These are phyloP conservation scores for Lordiphosa fenestrarum DNA, from an alignment of 2,888 invertebrate species.

Conservation along the genomic window DNA sequence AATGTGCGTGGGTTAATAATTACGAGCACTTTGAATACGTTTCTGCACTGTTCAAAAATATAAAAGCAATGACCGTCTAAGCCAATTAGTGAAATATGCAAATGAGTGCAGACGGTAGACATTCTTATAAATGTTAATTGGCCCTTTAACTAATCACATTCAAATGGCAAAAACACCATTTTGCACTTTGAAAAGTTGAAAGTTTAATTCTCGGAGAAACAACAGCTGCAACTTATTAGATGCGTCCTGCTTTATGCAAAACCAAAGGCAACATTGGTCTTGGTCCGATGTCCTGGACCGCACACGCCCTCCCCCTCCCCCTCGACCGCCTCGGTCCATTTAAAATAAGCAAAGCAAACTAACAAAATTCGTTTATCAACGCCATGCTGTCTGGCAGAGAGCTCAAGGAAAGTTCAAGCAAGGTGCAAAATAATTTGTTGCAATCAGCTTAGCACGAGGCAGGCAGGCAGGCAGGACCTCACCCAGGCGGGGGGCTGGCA, in stretches of 20 bases:
- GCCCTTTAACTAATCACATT: constrained; percentile 62
- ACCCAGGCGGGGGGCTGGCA: constrained; percentile 32
- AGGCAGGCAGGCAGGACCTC: constrained; percentile 9
- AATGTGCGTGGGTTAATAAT: constrained; percentile 50
- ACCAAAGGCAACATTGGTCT: constrained; percentile 60
- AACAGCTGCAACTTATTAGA: constrained; percentile 69
- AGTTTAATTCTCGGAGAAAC: constrained; percentile 28
- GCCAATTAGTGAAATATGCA: constrained; percentile 64
- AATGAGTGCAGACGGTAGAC: constrained; percentile 51
- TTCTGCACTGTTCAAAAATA: constrained; percentile 27
- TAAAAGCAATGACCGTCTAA: constrained; percentile 57
- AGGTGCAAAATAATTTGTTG: constrained; percentile 75
- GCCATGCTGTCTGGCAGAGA: constrained; percentile 50
- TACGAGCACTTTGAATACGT: constrained; percentile 46
- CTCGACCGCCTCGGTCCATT: constrained; percentile 37
- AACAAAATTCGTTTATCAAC: constrained; percentile 75
- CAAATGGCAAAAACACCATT: constrained; percentile 64
- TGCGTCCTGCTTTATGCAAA: constrained; percentile 60
- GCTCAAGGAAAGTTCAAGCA: constrained; percentile 68
- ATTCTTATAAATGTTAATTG: constrained; percentile 48
- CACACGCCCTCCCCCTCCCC: constrained; percentile 5
- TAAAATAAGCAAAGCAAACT: constrained; percentile 72
- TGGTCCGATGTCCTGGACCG: constrained; percentile 13
- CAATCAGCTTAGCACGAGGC: constrained; percentile 69
- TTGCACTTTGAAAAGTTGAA: constrained; percentile 45